Evolutionary conservation across 2,888 invertebrate genomes (phyloP).

Genomic region (Leuctra nigra): DNA sequence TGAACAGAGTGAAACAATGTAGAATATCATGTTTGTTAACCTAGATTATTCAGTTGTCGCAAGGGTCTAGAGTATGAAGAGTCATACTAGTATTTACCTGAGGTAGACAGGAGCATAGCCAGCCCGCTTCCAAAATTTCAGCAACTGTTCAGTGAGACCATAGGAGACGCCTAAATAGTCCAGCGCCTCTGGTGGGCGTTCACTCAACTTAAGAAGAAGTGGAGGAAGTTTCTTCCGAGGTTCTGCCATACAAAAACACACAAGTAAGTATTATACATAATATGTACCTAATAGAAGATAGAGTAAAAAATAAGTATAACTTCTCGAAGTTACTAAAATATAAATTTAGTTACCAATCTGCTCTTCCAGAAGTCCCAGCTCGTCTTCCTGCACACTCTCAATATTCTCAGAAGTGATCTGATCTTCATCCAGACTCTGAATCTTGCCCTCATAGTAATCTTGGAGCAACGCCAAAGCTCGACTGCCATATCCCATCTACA

Average conservation of each 20-base stretch:
- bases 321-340: background rate
- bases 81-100: no score
- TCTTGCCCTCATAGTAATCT: slow-evolving; percentile 82
- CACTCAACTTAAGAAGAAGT: slow-evolving; percentile 74
- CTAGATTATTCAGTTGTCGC: no score
- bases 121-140: slow-evolving; percentile 87
- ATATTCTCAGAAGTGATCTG: slow-evolving; percentile 37
- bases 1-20: no score
- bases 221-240: slow-evolving; percentile 84
- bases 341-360: slow-evolving; percentile 52
- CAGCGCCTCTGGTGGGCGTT: slow-evolving; percentile 75
- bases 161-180: slow-evolving; percentile 95
- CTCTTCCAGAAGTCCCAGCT: slow-evolving; percentile 62
- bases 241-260: no score
- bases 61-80: no score
- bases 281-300: background rate
- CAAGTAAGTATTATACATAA: no score
- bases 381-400: slow-evolving; percentile 48
- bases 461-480: slow-evolving; percentile 77
- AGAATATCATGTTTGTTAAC: no score
- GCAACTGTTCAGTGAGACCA: slow-evolving; percentile 78
- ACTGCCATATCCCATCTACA: slow-evolving; percentile 93
- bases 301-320: background rate
- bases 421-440: slow-evolving; percentile 61
- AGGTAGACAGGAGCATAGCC: slow-evolving; percentile 86